These are phyloP conservation scores for Hyposoter didymator DNA, from an alignment of 2,888 invertebrate genomes.

Conservation along the genomic window DNA sequence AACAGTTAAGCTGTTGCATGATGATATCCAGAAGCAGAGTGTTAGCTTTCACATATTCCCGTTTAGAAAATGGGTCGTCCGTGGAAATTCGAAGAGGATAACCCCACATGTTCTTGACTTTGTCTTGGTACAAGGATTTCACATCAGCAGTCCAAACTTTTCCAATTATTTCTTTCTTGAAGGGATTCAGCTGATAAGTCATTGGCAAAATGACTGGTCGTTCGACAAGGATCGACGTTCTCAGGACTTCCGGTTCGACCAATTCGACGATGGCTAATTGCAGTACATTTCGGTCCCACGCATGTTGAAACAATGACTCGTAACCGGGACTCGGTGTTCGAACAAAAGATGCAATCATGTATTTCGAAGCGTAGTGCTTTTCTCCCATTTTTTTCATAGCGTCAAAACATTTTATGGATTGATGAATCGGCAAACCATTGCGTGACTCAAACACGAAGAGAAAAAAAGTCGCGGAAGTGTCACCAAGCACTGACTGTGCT, in stretches of 20 bases:
- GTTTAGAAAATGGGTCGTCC: constrained; percentile 59
- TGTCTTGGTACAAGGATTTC: constrained; percentile 65
- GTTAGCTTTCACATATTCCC: background rate
- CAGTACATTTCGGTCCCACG: constrained; percentile 57
- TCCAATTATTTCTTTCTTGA: constrained; percentile 47
- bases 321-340: constrained; percentile 6
- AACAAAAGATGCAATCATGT: constrained; percentile 47
- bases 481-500: background rate
- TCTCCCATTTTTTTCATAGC: constrained; percentile 30
- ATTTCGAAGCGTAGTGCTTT: constrained; percentile 34
- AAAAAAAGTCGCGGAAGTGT: constrained; percentile 26
- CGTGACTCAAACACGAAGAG: constrained; percentile 23
- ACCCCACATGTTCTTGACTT: constrained; percentile 68
- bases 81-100: constrained; percentile 64
- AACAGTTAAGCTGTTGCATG: background rate
- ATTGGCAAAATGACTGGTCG: constrained; percentile 13
- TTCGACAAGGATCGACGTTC: background rate
- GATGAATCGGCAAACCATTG: background rate
- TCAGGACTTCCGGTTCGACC: background rate
- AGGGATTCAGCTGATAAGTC: constrained; percentile 67
- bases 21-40: constrained; percentile 3
- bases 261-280: constrained; percentile 65
- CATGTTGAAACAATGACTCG: constrained; percentile 52
- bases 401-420: constrained; percentile 3
- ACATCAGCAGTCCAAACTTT: constrained; percentile 21